Base-by-base conservation (phyloP, 2,888 invertebrate genomes). In the Andrena bicolor region DNA sequence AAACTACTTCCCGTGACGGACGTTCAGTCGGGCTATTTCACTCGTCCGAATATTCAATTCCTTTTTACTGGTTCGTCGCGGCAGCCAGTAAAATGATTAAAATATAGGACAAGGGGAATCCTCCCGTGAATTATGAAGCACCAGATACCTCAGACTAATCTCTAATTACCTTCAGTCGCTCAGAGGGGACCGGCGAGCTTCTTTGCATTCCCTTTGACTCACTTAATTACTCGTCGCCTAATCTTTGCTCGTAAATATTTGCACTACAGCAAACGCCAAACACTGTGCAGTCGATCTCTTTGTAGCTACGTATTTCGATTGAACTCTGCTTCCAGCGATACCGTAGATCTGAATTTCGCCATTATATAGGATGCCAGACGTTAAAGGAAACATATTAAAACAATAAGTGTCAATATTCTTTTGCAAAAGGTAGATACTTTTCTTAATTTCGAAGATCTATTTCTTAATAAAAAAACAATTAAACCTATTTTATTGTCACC, bases 211-310 rank as follows among this genome's bases (percentile, higher is more conserved):
- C 79, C 82, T 82, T 84, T 65, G 65, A 65, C 65, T 71, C 71
- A 76, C 71, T 79, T 79, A 84, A 85, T 84, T 85, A 84, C 82
- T 81, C 84, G 64, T 68, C 70, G 63, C 76, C 74, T 74, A 82
- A 82, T 80, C 49, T 75, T 35, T 65, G 60, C 71, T 32, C 51
- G 75, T 74, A 75, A 84, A 79, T 76, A 80, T 85, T 82, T 76
- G 26, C 41, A 41, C 49, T 69, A 72, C 74, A 58, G 41, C 51
- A 60, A 48, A 63, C 20, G 72, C 56, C 61, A 71, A 77, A 73
- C 74, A 53, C 23, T 32, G 5, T 10, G 63, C 35, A 35, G 58
- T 63, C 56, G 60, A 26, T 26, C 30, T 32, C 30, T 53, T 35
- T 60, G 69, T 76, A 64, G 66, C 70, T 58, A 13, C 41, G 41